Evolutionary conservation across 2,888 invertebrate species (phyloP).

Genomic region (Euphydryas editha): DNA sequence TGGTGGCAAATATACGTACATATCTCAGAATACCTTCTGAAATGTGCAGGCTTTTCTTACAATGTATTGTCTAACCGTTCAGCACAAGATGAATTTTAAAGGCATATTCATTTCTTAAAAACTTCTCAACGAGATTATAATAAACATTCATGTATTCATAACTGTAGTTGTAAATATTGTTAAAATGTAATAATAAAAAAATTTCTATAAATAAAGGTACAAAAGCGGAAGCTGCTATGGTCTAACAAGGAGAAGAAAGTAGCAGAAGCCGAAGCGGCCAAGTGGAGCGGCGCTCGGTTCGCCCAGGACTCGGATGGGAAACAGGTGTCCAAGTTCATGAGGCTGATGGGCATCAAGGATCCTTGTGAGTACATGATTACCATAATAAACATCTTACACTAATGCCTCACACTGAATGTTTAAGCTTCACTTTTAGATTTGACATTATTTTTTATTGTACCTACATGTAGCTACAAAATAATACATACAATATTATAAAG

Average conservation of each 20-base stretch:
- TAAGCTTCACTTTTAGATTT: no score
- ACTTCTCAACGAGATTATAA: no score
- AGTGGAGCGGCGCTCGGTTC: slow-evolving; percentile 94
- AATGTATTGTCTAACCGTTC: no score
- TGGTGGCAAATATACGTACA: no score
- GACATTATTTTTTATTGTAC: no score
- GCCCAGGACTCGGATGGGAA: slow-evolving; percentile 96
- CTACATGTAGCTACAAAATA: no score
- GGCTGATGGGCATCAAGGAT: slow-evolving; percentile 97
- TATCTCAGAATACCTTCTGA: no score
- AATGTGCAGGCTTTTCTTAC: no score
- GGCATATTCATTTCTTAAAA: no score
- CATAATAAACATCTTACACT: no score
- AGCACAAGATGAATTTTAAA: no score
- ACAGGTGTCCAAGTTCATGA: slow-evolving; percentile 96
- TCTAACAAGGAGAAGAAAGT: slow-evolving; percentile 87
- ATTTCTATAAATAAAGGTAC: slow-evolving; percentile 75
- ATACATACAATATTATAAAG: neutral
- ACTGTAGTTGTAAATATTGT: neutral
- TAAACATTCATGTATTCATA: neutral
- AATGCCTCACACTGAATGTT: no score
- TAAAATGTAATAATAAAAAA: neutral
- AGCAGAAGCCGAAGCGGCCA: slow-evolving; percentile 75
- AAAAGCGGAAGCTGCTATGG: slow-evolving; percentile 97
- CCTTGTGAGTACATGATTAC: slow-evolving; percentile 62